phyloP scores from a whole-genome alignment of 2,888 invertebrate genomes.

The Bombylius major region DNA sequence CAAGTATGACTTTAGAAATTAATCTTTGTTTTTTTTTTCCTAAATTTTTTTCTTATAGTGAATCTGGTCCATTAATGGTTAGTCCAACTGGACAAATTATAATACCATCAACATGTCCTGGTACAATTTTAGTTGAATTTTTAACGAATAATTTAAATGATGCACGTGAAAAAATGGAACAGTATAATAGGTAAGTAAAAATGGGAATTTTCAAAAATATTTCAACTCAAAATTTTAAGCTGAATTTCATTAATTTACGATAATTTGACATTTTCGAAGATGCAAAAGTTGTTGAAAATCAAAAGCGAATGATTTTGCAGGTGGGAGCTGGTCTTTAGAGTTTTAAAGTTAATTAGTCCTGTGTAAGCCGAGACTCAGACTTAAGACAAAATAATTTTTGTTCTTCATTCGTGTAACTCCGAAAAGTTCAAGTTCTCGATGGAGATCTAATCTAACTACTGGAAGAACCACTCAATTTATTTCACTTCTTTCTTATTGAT shows the following conservation, averaged over 20 bases:
- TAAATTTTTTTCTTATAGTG: slow-evolving; percentile 48
- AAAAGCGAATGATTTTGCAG: no score
- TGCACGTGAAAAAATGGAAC: slow-evolving; percentile 56
- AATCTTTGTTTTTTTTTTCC: slow-evolving; percentile 16
- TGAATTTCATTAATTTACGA: no score
- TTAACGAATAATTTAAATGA: slow-evolving; percentile 63
- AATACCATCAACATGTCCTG: slow-evolving; percentile 83
- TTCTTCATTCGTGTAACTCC: no score
- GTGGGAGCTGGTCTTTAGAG: no score
- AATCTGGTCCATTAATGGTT: slow-evolving; percentile 85
- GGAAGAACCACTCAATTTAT: no score
- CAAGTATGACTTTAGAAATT: not conserved
- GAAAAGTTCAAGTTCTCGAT: no score
- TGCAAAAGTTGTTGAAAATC: not conserved
- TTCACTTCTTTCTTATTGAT: no score
- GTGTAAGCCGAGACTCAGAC: no score
- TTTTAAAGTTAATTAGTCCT: no score
- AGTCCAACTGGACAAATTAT: slow-evolving; percentile 90
- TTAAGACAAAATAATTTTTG: no score
- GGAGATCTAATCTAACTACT: no score
- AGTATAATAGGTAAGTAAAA: slow-evolving; percentile 68
- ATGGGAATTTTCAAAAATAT: slow-evolving; percentile 14
- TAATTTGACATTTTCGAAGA: not conserved
- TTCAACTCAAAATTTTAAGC: not conserved
- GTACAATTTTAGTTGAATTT: slow-evolving; percentile 71